Evolutionary conservation across 1,140 invertebrate genomes (phyloP).

Genomic region (Zaprionus ornatus): DNA sequence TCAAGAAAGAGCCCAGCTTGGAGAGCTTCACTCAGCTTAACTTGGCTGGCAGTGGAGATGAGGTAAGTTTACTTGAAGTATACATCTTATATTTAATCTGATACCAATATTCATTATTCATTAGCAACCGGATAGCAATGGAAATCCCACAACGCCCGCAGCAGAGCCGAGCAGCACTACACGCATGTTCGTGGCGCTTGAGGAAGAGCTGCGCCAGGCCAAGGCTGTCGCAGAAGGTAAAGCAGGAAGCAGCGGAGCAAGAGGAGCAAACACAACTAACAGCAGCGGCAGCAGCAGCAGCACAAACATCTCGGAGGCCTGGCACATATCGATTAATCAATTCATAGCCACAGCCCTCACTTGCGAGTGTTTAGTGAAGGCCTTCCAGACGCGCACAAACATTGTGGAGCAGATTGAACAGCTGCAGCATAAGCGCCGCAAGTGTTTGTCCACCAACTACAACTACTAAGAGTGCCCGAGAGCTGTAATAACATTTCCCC

Average conservation of each 20-base stretch:
- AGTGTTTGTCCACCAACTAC: conserved; percentile 72
- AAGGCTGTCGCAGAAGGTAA: conserved; percentile 2
- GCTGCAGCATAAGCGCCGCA: conserved; percentile 80
- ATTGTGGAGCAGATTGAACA: conserved; percentile 78
- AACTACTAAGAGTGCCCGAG: conserved; percentile 40
- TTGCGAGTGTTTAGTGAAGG: conserved; percentile 66
- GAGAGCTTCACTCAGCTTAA: conserved; percentile 82
- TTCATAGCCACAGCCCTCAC: conserved; percentile 78
- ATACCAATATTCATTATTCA: neutral
- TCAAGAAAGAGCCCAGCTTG: conserved; percentile 73
- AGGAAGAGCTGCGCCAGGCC: conserved; percentile 72
- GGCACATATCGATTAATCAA: conserved; percentile 82
- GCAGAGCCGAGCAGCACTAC: conserved; percentile 68
- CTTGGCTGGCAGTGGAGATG: conserved; percentile 70
- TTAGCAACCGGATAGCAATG: conserved; percentile 78
- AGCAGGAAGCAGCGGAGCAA: conserved; percentile 2
- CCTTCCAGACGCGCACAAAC: conserved; percentile 63
- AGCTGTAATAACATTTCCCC: neutral
- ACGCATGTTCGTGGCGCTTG: conserved; percentile 68
- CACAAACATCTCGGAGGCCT: conserved; percentile 66
- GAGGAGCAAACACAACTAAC: conserved; percentile 25
- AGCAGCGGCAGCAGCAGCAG: conserved; percentile 56
- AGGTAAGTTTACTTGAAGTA: conserved; percentile 49
- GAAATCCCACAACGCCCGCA: conserved; percentile 80
- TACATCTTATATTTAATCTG: neutral